These are phyloP conservation scores for Drosophila flavopinicola DNA, from an alignment of 2,888 invertebrate species.

Conservation along the genomic window DNA sequence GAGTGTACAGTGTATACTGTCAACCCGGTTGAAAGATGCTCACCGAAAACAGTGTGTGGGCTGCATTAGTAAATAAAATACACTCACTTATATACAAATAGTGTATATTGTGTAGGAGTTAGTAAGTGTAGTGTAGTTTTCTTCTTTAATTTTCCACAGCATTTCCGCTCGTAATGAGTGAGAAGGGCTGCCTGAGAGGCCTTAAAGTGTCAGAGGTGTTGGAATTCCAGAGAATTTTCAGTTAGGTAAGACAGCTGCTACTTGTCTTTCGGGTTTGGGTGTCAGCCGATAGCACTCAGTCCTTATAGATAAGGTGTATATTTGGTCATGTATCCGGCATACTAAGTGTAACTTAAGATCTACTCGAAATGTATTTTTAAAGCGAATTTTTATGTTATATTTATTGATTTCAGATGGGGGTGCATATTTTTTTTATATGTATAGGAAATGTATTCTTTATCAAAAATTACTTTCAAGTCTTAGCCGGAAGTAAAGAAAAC, in stretches of 20 bases:
- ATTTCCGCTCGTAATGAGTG: slow-evolving; percentile 54
- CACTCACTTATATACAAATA: not conserved
- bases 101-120: slow-evolving; percentile 9
- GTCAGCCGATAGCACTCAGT: no score
- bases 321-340: slow-evolving; percentile 18
- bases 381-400: no score
- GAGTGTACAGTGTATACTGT: slow-evolving; percentile 43
- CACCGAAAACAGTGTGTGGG: slow-evolving; percentile 33
- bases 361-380: no score
- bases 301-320: not conserved
- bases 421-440: no score
- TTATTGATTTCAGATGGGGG: no score
- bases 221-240: slow-evolving; percentile 30
- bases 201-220: slow-evolving; percentile 30
- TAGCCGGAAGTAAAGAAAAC: accelerated
- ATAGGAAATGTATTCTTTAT: no score
- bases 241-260: slow-evolving; percentile 31
- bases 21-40: slow-evolving; percentile 24
- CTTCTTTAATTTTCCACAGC: slow-evolving; percentile 23
- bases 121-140: slow-evolving; percentile 16
- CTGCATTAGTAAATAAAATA: slow-evolving; percentile 46
- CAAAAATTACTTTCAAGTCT: not conserved
- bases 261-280: slow-evolving; percentile 9
- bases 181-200: slow-evolving; percentile 6
- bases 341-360: not conserved